Percentiles rank a stretch among this genome's conserved stretches.
These are phyloP conservation scores for Cnemophilus loriae DNA, from an alignment of 2,113 vertebrate species.

Conservation along the genomic window DNA sequence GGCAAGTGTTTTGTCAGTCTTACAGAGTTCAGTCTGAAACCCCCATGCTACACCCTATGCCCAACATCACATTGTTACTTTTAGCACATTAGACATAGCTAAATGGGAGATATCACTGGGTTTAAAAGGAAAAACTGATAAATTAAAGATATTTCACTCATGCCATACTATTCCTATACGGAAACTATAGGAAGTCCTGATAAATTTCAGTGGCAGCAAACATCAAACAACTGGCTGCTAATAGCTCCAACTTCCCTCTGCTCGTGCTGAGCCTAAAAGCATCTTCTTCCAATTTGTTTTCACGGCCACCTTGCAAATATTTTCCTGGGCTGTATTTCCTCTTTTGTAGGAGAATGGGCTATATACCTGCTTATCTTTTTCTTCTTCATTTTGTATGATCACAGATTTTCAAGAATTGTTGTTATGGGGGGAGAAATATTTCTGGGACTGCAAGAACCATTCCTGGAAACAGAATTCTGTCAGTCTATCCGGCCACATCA, in stretches of 20 bases:
- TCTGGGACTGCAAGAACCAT: not conserved
- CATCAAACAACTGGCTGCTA: not conserved
- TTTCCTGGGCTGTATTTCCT: not conserved
- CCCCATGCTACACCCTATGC: accelerated
- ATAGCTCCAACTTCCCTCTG: not conserved
- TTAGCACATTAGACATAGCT: not conserved
- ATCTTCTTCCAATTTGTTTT: not conserved
- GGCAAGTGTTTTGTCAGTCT: not conserved
- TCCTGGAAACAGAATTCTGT: not conserved
- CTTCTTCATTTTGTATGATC: not conserved
- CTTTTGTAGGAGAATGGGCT: not conserved
- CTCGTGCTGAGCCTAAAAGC: not conserved
- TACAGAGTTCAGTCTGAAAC: not conserved
- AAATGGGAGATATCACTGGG: not conserved
- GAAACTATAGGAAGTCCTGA: not conserved
- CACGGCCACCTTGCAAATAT: not conserved
- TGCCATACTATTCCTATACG: not conserved
- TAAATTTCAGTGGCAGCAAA: not conserved
- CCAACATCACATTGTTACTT: not conserved
- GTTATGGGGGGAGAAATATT: not conserved
- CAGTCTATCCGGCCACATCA: not conserved
- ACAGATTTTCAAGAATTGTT: not conserved
- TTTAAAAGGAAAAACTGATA: not conserved
- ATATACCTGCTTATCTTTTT: not conserved
- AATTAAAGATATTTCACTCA: not conserved